Base-by-base conservation (phyloP, 1,140 invertebrate genomes). In the Hyles vespertilio region DNA sequence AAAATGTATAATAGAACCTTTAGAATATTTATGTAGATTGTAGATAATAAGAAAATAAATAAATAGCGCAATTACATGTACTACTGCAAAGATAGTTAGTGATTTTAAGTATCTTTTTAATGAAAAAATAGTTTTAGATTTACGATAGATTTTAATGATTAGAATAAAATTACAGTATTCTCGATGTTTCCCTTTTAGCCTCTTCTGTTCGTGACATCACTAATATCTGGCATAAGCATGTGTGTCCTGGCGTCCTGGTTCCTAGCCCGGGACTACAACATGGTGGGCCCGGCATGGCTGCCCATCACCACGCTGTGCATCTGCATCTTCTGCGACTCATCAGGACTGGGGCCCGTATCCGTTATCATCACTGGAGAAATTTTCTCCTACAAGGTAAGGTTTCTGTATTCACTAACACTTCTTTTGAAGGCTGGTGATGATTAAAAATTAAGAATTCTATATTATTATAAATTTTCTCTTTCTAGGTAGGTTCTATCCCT, bases 251-350 rank as follows among this genome's bases (percentile, higher is more conserved):
- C 79, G 1, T 71, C 82, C 0, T 88, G 81, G 79, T 88, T 85
- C 68, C 56, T 88, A 0, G 68, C 72, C 2, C 63, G 63, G 22
- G 58, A 69, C 5, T 65, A 68, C 6, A 52, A 51, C 2, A 48
- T 76, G 5, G 56, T 48, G 49, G 61, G 70, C 0, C 76, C 78
- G 0, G 59, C 63, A 10, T 88, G 81, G 81, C 56, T 88, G 5
- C 83, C 85, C 0, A 59, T 86, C 6, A 36, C 67, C 5, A 74
- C 81, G 0, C 56, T 88, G 3, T 87, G 85, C 40, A 33, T 88
- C 3, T 79, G 78, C 55, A 87, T 88, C 48, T 85, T 88, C 63
- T 87, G 82, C 46, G 85, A 88, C 54, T 62, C 82, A 0, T 71
- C 74, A 5, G 85, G 85, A 2, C 56, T 87, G 7, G 74, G 76